Base-by-base conservation (phyloP, 2,888 invertebrate genomes). In the Helleia helle region DNA sequence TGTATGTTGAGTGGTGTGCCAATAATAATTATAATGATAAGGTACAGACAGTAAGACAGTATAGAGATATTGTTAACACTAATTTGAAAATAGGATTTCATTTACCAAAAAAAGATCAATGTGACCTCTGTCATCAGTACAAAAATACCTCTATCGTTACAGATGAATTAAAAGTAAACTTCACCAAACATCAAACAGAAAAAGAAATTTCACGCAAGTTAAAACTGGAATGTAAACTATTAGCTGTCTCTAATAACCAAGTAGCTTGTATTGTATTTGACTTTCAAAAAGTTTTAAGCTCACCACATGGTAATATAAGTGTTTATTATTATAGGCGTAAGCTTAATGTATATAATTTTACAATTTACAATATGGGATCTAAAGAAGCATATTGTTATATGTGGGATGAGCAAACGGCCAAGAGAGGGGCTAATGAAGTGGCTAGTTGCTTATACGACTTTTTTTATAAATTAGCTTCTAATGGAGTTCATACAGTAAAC, bases 241-340 rank as follows among this genome's bases (percentile, higher is more conserved):
- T 40, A 37, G 36, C 40, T 25, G 5, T 2, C n/a, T 11, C 6
- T 14, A n/a, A 14, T 15, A 26, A 40, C 11, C 37, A 22, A 18
- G 24, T 27, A 29, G 31, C 39, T 24, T 37, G 37, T 30, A 26
- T 36, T 36, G 41, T 44, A 18, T 45, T 36, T 9, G 40, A 42
- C 45, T 40, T 40, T 28, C 41, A 36, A 44, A 37, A 44, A 39
- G 41, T 41, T 27, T 40, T 40, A 18, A 43, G 18, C 22, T 29
- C 18, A 25, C 36, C 40, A 26, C 26, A 40, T 31, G 43, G 40
- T 26, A 37, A 43, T 24, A 38, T 31, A 27, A 40, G 43, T 34
- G 15, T 37, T 9, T 40, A 37, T 34, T 43, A 43, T 28, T 43
- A 43, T 27, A 40, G 14, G 11, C 38, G 28, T 9, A 26, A 38